Evolutionary conservation across 2,113 vertebrate species (phyloP), one percentile per base, ranked within the genome.

Genomic region (Oncorhynchus gorbuscha): DNA sequence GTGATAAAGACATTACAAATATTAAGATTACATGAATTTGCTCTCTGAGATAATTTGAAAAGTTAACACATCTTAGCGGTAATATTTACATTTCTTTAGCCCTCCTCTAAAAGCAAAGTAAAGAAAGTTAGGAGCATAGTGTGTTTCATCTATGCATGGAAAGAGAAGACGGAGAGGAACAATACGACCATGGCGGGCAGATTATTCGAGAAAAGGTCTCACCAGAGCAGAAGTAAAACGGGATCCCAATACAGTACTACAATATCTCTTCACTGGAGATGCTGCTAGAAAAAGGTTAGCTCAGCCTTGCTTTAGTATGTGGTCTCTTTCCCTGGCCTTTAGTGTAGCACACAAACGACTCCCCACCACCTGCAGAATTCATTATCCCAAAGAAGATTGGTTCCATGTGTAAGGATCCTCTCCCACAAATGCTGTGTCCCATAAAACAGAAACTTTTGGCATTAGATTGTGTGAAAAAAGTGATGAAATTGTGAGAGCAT

Each of bases 381-480:
- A 89, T 93, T 91, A 91, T 72, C 76, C 79, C 64, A 20, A 80
- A 74, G 39, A 69, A 84, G 80, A 92, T 90, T 90, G 81, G 79
- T 91, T 90, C 89, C 90, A 91, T 79, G 88, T 93, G 92, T 77
- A 85, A 75, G 85, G 89, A 93, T 90, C 73, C 81, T 90, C 87
- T 86, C 81, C 77, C 82, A 85, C 80, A 84, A 90, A 86, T 82
- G 84, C 84, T 83, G 83, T 84, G 83, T 87, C 82, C 83, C 78
- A 90, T 90, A 88, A 90, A 91, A 88, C 81, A 81, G 80, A 91
- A 68, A 89, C 77, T 77, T 78, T 88, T 87, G 88, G 88, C 84
- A 80, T 87, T 82, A 85, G 76, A 83, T 82, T 76, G 70, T 76
- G 73, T 77, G 66, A 72, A 72, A 78, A 75, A 59, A 28, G 55